Evolutionary conservation across 2,797 vertebrate genomes (phyloP), one percentile per base, ranked within the genome.

Genomic region (Sparus aurata): DNA sequence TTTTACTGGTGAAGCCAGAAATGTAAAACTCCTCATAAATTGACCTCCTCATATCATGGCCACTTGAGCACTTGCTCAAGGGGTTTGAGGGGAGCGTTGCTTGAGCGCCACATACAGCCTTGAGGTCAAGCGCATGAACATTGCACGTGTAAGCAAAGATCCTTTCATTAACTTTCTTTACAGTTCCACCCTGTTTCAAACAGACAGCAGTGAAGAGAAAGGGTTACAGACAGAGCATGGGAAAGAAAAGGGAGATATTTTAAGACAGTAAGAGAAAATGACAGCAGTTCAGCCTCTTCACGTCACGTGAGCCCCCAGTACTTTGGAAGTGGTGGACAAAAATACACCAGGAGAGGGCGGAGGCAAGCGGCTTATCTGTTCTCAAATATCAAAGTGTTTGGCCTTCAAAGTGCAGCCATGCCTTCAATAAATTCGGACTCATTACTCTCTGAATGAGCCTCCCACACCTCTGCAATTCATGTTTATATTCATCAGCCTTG

Each of bases 181-280:
- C 59, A 49, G 60, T 41, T 72, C 71, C 30, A 62, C 45, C 73
- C 41, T 61, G 34, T 66, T 76, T 80, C 12, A 76, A 66, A 67
- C n/a, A 52, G 30, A 64, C 66, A 58, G 10, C 41, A 38, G 22
- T 2, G 12, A 70, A 58, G n/a, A 46, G 57, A 63, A 67, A 68
- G 70, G 61, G 73, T 82, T 82, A 70, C 45, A 45, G 52, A 16
- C 1, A 53, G 61, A 65, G 64, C 50, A 1, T 5, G 25, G 18
- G 67, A 52, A 69, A 68, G 15, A 2, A 69, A 70, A 63, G 53
- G 57, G 50, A 65, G 77, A 77, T 80, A 80, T 87, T 81, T 87
- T 65, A 60, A 90, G 79, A 91, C 77, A 22, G 79, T 93, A 91
- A 96, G 88, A 81, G 3, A 83, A 90, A 91, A 93, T 92, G 95